These are phyloP conservation scores for Psittacula echo DNA, from an alignment of 2,797 vertebrate genomes.

Conservation along the genomic window DNA sequence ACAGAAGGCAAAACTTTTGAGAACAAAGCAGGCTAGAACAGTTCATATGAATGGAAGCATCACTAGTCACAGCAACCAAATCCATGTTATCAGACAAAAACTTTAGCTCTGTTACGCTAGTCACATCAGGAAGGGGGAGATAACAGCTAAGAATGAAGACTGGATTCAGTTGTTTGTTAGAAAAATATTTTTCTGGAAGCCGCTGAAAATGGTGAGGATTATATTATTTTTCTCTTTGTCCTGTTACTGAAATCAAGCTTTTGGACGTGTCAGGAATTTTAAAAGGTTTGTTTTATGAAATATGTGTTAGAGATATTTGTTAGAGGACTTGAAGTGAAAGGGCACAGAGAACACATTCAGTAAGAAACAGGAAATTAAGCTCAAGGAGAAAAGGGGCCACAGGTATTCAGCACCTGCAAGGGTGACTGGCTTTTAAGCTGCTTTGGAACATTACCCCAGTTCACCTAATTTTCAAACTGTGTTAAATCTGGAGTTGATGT, in stretches of 20 bases:
- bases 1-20: conserved; percentile 7
- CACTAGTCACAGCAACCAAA: conserved; percentile 3
- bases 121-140: background rate
- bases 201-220: background rate
- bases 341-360: background rate
- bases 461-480: conserved; percentile 5
- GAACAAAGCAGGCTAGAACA: background rate
- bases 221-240: background rate
- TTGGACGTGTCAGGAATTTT: background rate
- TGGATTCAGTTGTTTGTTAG: background rate
- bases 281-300: background rate
- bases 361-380: background rate
- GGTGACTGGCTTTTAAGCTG: background rate
- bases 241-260: background rate
- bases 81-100: conserved; percentile 7
- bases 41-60: background rate
- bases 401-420: conserved; percentile 14
- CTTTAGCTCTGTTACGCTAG: background rate
- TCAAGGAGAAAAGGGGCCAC: background rate
- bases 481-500: background rate
- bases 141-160: background rate
- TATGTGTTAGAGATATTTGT: background rate
- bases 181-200: background rate
- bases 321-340: background rate
- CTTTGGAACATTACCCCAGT: conserved; percentile 7